Conservation (phyloP, 2,888 invertebrate genomes). For the Drosophila affinis region DNA sequence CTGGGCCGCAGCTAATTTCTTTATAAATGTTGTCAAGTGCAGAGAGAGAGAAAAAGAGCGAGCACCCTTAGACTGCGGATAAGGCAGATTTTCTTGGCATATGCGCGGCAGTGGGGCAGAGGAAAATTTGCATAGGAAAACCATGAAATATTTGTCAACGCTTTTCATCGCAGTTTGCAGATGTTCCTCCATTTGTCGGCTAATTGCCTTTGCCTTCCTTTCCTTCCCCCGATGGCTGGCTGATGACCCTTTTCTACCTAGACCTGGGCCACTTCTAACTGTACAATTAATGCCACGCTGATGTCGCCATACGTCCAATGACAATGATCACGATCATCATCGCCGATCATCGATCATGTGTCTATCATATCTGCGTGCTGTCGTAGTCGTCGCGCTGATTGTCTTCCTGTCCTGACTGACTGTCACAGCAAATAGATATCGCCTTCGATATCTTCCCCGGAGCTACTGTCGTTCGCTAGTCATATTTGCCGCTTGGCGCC, state of each 20-base stretch:
- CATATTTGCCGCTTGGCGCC: conserved; percentile 78
- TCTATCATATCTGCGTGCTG: conserved; percentile 42
- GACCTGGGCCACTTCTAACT: conserved; percentile 37
- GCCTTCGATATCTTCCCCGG: conserved; percentile 15
- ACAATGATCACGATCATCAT: conserved; percentile 59
- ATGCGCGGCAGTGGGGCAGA: conserved; percentile 56
- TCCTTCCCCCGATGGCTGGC: not conserved
- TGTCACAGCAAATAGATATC: conserved; percentile 51
- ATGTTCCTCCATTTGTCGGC: conserved; percentile 68
- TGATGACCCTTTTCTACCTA: conserved; percentile 36
- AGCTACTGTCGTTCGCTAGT: conserved; percentile 35
- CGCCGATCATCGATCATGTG: conserved; percentile 63
- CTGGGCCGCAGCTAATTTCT: conserved; percentile 69
- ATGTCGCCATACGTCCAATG: conserved; percentile 56
- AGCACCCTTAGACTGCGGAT: not conserved
- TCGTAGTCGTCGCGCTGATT: conserved; percentile 25
- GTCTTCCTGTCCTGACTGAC: conserved; percentile 47
- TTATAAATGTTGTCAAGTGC: conserved; percentile 59
- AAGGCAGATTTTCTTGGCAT: conserved; percentile 61
- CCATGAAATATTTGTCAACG: conserved; percentile 59
- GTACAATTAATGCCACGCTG: conserved; percentile 44
- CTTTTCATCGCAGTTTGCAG: conserved; percentile 66
- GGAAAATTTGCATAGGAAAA: conserved; percentile 73
- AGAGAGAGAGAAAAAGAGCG: conserved; percentile 2
- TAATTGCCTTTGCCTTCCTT: conserved; percentile 71